Evolutionary conservation across 2,888 invertebrate species (phyloP).

Genomic region (Gerris lacustris): DNA sequence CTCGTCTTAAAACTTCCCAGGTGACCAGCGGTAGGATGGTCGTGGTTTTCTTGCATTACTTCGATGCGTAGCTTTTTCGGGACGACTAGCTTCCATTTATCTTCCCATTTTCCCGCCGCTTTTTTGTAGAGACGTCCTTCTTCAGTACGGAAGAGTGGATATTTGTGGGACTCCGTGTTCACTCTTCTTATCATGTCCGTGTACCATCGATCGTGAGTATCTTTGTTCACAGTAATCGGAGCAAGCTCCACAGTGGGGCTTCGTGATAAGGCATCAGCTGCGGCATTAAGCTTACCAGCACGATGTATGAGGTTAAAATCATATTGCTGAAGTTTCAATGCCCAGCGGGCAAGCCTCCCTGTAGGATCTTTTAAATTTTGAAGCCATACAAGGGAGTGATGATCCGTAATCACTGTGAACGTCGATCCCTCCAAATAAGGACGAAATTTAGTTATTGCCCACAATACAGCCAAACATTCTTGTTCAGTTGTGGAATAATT

Average conservation of each 20-base stretch:
- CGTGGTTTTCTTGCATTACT: neutral
- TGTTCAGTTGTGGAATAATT: conserved; percentile 10
- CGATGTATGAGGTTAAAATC: neutral
- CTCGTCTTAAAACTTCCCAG: neutral
- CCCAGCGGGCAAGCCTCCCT: neutral
- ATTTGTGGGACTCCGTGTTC: conserved; percentile 2
- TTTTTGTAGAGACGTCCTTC: neutral
- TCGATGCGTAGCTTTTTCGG: neutral
- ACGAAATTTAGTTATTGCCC: conserved; percentile 2
- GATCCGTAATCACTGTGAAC: conserved; percentile 16
- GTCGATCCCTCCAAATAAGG: neutral
- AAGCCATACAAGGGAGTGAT: neutral
- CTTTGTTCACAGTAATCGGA: neutral
- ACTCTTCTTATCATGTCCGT: conserved; percentile 14
- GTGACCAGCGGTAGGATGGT: neutral
- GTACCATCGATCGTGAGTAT: conserved; percentile 22
- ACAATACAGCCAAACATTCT: conserved; percentile 6
- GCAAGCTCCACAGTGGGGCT: neutral
- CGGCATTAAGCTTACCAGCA: conserved; percentile 9
- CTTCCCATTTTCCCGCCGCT: no score
- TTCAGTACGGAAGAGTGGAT: neutral
- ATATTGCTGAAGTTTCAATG: neutral
- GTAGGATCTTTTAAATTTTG: no score
- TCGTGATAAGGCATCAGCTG: conserved; percentile 15
- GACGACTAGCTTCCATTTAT: neutral